These are phyloP conservation scores for Helicolenus hilgendorfi DNA, from an alignment of 2,797 vertebrate genomes.

Conservation along the genomic window DNA sequence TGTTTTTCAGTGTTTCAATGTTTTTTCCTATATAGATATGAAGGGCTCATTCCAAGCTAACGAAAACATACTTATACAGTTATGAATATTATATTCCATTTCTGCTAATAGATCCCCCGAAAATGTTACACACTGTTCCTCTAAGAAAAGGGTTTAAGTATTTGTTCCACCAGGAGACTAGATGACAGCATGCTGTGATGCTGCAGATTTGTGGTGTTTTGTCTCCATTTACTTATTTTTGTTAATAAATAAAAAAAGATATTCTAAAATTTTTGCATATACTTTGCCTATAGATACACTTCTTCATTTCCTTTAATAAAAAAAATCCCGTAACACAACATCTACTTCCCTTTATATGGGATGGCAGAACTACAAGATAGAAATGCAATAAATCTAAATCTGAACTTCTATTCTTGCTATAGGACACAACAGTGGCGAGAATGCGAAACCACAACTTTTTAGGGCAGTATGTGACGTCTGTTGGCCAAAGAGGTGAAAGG, in stretches of 20 bases:
- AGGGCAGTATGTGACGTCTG: conserved; percentile 88
- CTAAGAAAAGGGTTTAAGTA: neutral
- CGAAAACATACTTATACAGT: too few relatives aligned
- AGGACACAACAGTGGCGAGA: conserved; percentile 46
- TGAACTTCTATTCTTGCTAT: conserved; percentile 4
- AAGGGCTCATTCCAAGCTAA: too few relatives aligned
- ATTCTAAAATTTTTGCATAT: neutral
- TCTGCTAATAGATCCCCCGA: too few relatives aligned
- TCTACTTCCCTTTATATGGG: neutral
- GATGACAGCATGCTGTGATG: neutral
- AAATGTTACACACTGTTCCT: too few relatives aligned
- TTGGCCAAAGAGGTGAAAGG: conserved; percentile 89
- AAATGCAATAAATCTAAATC: neutral
- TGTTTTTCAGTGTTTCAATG: too few relatives aligned
- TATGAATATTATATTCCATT: too few relatives aligned
- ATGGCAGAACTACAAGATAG: neutral
- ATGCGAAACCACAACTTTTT: conserved; percentile 84
- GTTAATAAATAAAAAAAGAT: too few relatives aligned
- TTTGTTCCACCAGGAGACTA: neutral
- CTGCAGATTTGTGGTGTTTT: neutral
- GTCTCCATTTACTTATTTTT: neutral
- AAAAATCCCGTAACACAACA: neutral
- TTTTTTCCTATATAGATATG: too few relatives aligned
- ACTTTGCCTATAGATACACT: neutral
- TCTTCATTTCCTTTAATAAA: neutral